A percentile compares a stretch with the other conserved stretches of the same genome.
phyloP scores from a whole-genome alignment of 2,113 vertebrate species.

The Trichomycterus rosablanca region DNA sequence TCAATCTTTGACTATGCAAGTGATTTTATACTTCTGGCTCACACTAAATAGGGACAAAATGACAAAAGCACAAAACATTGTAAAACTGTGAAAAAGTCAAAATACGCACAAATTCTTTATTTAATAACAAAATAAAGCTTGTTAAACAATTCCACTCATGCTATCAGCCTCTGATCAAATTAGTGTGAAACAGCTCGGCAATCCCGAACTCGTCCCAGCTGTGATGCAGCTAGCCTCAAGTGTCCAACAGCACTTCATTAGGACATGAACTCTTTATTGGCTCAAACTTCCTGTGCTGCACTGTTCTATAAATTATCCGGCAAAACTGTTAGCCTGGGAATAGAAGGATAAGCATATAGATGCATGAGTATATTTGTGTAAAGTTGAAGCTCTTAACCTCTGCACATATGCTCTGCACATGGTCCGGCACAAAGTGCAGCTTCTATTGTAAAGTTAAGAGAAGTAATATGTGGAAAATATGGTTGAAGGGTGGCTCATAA shows the following conservation, averaged over 20 bases:
- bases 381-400: constrained; percentile 16
- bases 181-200: background rate
- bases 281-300: background rate
- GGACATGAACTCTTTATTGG: background rate
- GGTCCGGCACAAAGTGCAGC: constrained; percentile 11
- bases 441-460: constrained; percentile 8
- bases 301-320: background rate
- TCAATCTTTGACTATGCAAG: too few species aligned
- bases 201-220: background rate
- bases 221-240: background rate
- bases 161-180: constrained; percentile 41
- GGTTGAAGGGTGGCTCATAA: background rate
- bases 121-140: too few species aligned
- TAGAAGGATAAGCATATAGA: background rate
- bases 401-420: constrained; percentile 34
- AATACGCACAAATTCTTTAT: too few species aligned
- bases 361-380: background rate
- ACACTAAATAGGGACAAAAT: too few species aligned
- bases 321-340: constrained; percentile 13
- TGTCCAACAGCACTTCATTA: background rate
- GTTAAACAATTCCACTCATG: too few species aligned
- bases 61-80: too few species aligned
- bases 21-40: too few species aligned
- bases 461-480: background rate
- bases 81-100: too few species aligned